Conservation (phyloP, 2,888 invertebrate species). For the Pogonocherus hispidulus region DNA sequence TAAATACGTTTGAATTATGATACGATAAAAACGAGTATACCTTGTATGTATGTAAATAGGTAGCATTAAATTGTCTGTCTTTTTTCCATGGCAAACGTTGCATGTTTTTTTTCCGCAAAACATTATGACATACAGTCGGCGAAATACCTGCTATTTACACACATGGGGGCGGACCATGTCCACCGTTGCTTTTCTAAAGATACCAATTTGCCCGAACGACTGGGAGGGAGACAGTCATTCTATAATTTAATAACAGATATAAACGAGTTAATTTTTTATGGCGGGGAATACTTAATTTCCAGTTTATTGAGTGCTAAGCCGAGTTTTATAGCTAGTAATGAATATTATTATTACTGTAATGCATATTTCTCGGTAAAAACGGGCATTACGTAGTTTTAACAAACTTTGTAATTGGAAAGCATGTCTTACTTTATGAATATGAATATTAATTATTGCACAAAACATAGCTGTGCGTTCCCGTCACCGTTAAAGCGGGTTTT, state of each 20-base stretch:
- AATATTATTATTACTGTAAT: conserved; percentile 10
- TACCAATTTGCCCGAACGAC: conserved; percentile 49
- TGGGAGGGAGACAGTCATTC: conserved; percentile 46
- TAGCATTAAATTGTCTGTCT: conserved; percentile 10
- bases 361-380: background rate
- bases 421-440: background rate
- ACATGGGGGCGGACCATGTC: conserved; percentile 47
- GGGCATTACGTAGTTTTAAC: background rate
- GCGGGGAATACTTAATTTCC: conserved; percentile 17
- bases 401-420: background rate
- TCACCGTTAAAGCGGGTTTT: background rate
- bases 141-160: conserved; percentile 54
- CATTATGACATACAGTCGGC: conserved; percentile 53
- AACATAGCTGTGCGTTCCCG: background rate
- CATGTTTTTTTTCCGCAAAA: conserved; percentile 43
- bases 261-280: conserved; percentile 13
- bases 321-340: conserved; percentile 8
- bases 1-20: too few species aligned
- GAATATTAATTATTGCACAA: background rate
- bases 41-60: background rate
- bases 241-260: conserved; percentile 30
- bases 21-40: too few species aligned
- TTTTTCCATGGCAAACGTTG: conserved; percentile 40
- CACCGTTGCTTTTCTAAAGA: conserved; percentile 39
- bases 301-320: conserved; percentile 24